These are phyloP conservation scores for Corythoichthys haematopterus DNA, from an alignment of 2,113 vertebrate species.

Conservation along the genomic window DNA sequence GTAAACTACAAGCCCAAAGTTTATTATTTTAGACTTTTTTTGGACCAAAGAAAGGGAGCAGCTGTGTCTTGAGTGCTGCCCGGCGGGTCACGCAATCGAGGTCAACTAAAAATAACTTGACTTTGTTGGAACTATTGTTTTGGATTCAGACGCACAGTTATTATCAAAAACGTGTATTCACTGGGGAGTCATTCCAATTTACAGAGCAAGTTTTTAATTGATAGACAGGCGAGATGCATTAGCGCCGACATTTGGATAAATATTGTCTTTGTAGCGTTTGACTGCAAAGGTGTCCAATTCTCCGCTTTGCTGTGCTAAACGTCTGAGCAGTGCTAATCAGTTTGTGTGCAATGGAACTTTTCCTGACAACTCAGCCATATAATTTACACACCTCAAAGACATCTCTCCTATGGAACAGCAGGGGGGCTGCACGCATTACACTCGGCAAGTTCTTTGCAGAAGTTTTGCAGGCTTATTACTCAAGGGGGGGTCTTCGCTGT, in stretches of 20 bases:
- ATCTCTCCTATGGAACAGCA: conserved; percentile 68
- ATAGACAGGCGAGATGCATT: conserved; percentile 40
- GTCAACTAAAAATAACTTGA: conserved; percentile 66
- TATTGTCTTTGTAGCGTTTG: conserved; percentile 40
- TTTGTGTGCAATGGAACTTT: conserved; percentile 49
- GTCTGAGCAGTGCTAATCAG: conserved; percentile 63
- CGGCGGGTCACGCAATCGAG: conserved; percentile 62
- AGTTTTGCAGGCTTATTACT: conserved; percentile 72
- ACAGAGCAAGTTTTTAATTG: conserved; percentile 34
- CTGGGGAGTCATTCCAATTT: conserved; percentile 24
- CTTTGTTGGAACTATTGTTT: conserved; percentile 38
- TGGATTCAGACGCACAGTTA: conserved; percentile 22
- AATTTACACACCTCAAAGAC: conserved; percentile 70
- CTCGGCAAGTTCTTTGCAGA: conserved; percentile 65
- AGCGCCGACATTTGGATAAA: conserved; percentile 45
- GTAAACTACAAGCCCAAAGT: conserved; percentile 72
- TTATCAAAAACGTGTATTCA: conserved; percentile 37
- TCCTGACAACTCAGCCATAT: conserved; percentile 61
- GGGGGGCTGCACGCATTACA: conserved; percentile 58
- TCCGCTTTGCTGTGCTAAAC: conserved; percentile 55
- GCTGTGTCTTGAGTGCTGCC: conserved; percentile 73
- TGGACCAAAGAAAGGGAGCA: conserved; percentile 66
- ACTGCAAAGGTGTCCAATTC: conserved; percentile 62
- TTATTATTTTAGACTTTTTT: conserved; percentile 78
- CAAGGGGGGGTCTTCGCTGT: conserved; percentile 68